Conservation (phyloP, 2,113 vertebrate genomes). For the Serinus canaria region DNA sequence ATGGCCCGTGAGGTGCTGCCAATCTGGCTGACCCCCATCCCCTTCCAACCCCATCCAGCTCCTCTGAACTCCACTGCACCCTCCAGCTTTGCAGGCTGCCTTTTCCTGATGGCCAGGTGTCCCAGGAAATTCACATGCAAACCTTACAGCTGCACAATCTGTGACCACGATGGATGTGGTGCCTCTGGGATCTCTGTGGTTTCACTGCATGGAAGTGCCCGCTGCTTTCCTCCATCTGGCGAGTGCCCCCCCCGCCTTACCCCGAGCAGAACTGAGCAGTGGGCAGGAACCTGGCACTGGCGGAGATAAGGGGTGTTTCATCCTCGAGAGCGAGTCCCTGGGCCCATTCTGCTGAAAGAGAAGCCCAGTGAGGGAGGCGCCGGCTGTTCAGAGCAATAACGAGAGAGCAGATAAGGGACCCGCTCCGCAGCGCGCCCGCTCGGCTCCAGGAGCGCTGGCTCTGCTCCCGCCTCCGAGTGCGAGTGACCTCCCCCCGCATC, state of each 20-base stretch:
- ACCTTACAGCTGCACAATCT: accelerated
- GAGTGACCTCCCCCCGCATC: not conserved
- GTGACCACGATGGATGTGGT: accelerated
- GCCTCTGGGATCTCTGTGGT: not conserved
- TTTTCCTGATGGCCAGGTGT: not conserved
- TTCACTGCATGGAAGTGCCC: accelerated
- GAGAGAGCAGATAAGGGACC: not conserved
- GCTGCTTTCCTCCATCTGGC: not conserved
- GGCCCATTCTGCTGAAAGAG: not conserved
- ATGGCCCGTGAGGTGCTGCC: accelerated
- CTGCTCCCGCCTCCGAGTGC: not conserved
- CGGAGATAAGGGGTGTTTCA: not conserved
- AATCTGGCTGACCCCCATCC: no score
- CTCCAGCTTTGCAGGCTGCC: not conserved
- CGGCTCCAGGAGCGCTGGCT: not conserved
- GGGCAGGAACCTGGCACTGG: not conserved
- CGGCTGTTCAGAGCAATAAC: not conserved
- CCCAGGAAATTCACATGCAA: accelerated
- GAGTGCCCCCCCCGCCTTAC: not conserved
- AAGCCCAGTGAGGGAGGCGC: not conserved
- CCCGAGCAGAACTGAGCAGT: not conserved
- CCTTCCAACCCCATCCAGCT: not conserved
- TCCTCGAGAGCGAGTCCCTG: not conserved
- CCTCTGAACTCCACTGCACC: not conserved
- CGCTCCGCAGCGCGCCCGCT: accelerated